Base-by-base conservation (phyloP, 2,113 vertebrate species). In the Channa argus region DNA sequence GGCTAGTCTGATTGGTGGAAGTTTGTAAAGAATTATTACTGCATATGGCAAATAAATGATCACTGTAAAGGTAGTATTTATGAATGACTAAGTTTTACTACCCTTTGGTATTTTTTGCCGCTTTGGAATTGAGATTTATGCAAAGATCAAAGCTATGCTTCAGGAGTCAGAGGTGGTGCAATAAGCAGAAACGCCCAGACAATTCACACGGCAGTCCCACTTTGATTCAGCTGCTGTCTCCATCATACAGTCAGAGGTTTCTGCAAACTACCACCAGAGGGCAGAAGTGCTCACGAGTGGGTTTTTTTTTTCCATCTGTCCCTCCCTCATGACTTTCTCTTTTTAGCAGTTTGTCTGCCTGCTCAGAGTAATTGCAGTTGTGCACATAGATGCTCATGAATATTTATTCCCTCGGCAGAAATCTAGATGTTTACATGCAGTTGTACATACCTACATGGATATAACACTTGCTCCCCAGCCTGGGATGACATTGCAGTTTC, bases 241-340 rank as follows among this genome's bases (percentile, higher is more conserved):
- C 54, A 47, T 13, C 6, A 3, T 49, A 46, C 39, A 11, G 14
- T 34, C 63, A 62, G 60, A 39, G 68, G 15, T 39, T 80, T 9
- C 80, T 54, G 54, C 63, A 72, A 79, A 83, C 34, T 9, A 52
- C 91, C 94, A 92, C 89, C 84, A 94, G 94, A 91, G 93, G 93
- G 93, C 94, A 94, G 89, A 75, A 94, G 91, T 91, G 91, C 77
- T 92, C 83, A 85, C 82, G 71, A 84, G 67, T 79, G 63, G 50
- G 49, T 64, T 75, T 82, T 61, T 47, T 43, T 47, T 46, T 13
- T 12, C 41, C 6, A 38, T 41, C n/a, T 4, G 33, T 61, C n/a
- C 45, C 53, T 70, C 56, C 49, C 43, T 73, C 61, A 55, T 70
- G 61, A 69, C 9, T 80, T 63, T 61, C n/a, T 77, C 71, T 77